Evolutionary conservation across 1,140 invertebrate species (phyloP).

Genomic region (Drosophila melanica): DNA sequence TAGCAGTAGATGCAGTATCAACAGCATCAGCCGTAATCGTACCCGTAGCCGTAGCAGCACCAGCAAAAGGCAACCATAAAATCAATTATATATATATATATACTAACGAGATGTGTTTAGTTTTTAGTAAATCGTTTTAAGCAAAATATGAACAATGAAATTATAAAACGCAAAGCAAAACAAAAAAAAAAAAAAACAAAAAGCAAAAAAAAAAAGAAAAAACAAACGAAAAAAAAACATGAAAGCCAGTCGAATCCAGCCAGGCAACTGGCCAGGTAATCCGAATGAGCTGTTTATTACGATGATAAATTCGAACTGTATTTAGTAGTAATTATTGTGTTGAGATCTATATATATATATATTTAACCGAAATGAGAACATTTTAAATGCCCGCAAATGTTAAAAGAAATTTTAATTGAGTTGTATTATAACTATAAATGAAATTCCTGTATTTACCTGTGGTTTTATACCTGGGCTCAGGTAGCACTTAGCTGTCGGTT

Average conservation of each 20-base stretch:
- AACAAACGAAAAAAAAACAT: background rate
- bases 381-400: slow-evolving; percentile 72
- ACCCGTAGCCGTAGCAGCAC: slow-evolving; percentile 14
- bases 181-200: slow-evolving; percentile 21
- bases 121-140: slow-evolving; percentile 72
- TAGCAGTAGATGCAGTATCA: slow-evolving; percentile 16
- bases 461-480: slow-evolving; percentile 38
- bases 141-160: slow-evolving; percentile 72
- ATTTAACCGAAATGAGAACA: slow-evolving; percentile 59
- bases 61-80: slow-evolving; percentile 41
- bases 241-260: background rate
- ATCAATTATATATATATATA: slow-evolving; percentile 54
- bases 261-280: background rate
- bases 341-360: slow-evolving; percentile 37
- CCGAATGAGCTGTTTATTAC: slow-evolving; percentile 31
- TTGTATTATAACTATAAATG: slow-evolving; percentile 71
- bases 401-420: slow-evolving; percentile 68
- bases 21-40: slow-evolving; percentile 19
- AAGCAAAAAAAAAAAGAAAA: slow-evolving; percentile 6
- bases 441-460: slow-evolving; percentile 51
- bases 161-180: slow-evolving; percentile 29
- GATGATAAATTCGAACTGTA: slow-evolving; percentile 51
- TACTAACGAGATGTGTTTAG: slow-evolving; percentile 67
- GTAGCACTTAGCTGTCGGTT: slow-evolving; percentile 10
- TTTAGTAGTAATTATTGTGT: slow-evolving; percentile 54